Evolutionary conservation across 53 echinoderm and acorn worm species (phyloP).

Genomic region (Holothuria scabra): DNA sequence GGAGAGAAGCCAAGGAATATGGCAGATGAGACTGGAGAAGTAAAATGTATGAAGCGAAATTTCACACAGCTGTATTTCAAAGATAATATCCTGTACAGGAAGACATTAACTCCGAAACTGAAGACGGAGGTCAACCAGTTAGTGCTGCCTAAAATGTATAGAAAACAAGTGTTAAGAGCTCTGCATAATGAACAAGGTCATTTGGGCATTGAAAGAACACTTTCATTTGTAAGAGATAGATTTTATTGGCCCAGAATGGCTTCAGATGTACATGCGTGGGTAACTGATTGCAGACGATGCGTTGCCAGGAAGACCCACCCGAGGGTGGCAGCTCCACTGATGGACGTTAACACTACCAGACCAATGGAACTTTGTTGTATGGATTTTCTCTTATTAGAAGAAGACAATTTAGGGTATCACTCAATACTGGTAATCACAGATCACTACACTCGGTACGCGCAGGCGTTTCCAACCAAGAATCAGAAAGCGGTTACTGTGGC

Average conservation of each 20-base stretch:
- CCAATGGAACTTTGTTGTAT: slow-evolving; percentile 58
- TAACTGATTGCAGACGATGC: slow-evolving; percentile 33
- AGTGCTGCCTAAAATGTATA: slow-evolving; percentile 63
- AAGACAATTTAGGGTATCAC: slow-evolving; percentile 47
- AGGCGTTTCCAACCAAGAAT: slow-evolving; percentile 52
- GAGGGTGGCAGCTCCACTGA: slow-evolving; percentile 36
- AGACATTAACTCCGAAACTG: background rate
- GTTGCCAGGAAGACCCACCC: slow-evolving; percentile 28
- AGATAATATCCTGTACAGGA: slow-evolving; percentile 44
- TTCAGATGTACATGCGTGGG: slow-evolving; percentile 22
- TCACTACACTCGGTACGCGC: slow-evolving; percentile 58
- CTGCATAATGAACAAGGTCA: slow-evolving; percentile 40
- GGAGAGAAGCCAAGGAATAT: background rate
- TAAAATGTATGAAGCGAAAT: slow-evolving; percentile 6
- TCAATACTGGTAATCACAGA: slow-evolving; percentile 67
- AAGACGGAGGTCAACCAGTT: slow-evolving; percentile 27
- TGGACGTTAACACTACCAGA: slow-evolving; percentile 21
- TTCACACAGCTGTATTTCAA: background rate
- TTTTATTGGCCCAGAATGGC: slow-evolving; percentile 51
- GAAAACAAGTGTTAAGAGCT: no score
- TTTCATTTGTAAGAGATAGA: slow-evolving; percentile 32
- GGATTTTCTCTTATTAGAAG: slow-evolving; percentile 52
- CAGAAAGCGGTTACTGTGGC: slow-evolving; percentile 66
- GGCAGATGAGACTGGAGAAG: background rate
- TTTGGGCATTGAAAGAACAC: slow-evolving; percentile 49